Conservation (phyloP, 37 sponge, comb jelly and placozoan genomes). For the Ianthella basta region DNA sequence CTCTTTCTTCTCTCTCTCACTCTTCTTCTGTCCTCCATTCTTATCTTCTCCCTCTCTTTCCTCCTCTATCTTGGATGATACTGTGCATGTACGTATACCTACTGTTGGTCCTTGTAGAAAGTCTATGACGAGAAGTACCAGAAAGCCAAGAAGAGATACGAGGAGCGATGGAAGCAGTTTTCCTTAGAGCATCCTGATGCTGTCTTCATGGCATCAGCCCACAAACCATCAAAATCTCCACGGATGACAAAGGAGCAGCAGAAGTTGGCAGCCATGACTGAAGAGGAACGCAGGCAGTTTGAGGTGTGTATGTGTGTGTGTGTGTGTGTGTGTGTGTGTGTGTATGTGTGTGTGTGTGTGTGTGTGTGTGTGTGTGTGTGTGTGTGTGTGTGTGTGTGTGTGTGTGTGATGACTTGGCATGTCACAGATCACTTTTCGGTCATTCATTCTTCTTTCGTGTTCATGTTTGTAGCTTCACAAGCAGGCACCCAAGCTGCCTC, state of each 20-base stretch:
- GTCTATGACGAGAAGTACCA: slow-evolving; percentile 40
- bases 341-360: neutral
- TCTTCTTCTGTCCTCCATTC: too few species aligned
- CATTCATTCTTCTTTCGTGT: too few species aligned
- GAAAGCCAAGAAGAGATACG: neutral
- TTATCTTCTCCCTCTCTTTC: too few species aligned
- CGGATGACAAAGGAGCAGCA: slow-evolving; percentile 10
- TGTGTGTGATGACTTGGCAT: neutral
- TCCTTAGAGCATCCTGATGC: slow-evolving; percentile 59
- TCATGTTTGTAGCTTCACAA: slow-evolving; percentile 33
- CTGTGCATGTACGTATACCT: too few species aligned
- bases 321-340: neutral
- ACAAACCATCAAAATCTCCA: neutral
- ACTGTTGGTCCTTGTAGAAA: neutral
- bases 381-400: neutral
- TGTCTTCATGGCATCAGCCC: neutral
- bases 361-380: neutral
- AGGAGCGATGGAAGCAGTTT: slow-evolving; percentile 51
- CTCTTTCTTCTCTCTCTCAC: too few species aligned
- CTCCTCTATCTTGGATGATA: too few species aligned
- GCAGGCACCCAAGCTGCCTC: slow-evolving; percentile 53
- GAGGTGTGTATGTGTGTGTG: slow-evolving; percentile 5
- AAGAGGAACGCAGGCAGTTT: slow-evolving; percentile 22
- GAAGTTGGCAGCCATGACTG: slow-evolving; percentile 13
- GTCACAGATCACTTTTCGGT: too few species aligned